Percentiles rank a stretch among this genome's conserved stretches.
Conservation (phyloP, 2,113 vertebrate genomes). For the Paraplagusia blochii region DNA sequence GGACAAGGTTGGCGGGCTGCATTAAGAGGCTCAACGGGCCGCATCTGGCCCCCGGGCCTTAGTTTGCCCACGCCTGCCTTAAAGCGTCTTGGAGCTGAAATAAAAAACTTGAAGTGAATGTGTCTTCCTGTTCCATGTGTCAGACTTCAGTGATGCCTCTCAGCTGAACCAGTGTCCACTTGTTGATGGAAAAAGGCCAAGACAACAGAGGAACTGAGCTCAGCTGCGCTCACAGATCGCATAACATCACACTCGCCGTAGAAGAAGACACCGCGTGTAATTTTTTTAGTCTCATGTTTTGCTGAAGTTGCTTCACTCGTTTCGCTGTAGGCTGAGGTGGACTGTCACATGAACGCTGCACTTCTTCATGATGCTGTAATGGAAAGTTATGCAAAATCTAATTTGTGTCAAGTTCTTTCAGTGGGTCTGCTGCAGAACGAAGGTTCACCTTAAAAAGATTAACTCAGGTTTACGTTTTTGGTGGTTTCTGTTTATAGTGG, state of each 20-base stretch:
- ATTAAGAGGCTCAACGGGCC: too few species aligned
- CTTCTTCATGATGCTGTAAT: conserved; percentile 42
- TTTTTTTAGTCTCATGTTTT: conserved; percentile 1
- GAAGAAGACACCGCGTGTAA: conserved; percentile 8
- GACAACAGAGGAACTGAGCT: too few species aligned
- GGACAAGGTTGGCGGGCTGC: too few species aligned
- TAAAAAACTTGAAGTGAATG: background rate
- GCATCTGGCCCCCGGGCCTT: too few species aligned
- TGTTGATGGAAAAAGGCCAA: conserved; percentile 1
- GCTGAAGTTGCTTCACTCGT: conserved; percentile 16
- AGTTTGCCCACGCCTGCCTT: too few species aligned
- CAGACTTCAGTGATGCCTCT: background rate
- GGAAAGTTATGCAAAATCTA: conserved; percentile 50
- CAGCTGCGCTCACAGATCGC: conserved; percentile 1
- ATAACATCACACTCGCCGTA: background rate
- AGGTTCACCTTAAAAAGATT: background rate
- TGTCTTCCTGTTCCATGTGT: background rate
- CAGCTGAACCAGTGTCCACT: background rate
- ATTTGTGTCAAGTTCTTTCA: conserved; percentile 31
- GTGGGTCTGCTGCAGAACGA: background rate
- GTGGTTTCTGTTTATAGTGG: background rate
- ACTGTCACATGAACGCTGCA: conserved; percentile 20
- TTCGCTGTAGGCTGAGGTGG: conserved; percentile 29
- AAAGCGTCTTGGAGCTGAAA: background rate
- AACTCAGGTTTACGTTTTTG: background rate